Evolutionary conservation across 1,140 invertebrate genomes (phyloP).

Genomic region (Caenorhabditis inopinata): DNA sequence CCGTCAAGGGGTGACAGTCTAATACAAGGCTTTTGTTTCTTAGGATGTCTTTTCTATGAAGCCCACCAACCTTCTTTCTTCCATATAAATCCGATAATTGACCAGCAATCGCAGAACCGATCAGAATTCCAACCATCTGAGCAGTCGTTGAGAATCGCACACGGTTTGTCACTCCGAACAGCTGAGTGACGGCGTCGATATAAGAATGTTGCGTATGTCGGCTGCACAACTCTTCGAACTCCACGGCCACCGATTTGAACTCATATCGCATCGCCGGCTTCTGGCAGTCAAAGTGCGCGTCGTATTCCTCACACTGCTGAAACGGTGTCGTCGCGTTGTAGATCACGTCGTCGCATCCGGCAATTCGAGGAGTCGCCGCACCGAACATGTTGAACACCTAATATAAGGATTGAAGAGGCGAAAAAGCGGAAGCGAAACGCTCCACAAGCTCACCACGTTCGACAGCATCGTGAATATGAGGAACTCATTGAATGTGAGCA

Average conservation of each 20-base stretch:
- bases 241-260: constrained; percentile 28
- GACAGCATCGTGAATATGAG: constrained; percentile 42
- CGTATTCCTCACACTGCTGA: constrained; percentile 35
- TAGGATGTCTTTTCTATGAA: neutral
- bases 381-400: constrained; percentile 45
- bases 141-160: constrained; percentile 33
- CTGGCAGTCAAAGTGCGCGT: constrained; percentile 4
- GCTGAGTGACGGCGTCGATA: neutral
- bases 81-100: constrained; percentile 43
- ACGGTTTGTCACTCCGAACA: constrained; percentile 22
- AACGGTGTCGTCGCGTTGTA: constrained; percentile 36
- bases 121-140: constrained; percentile 43
- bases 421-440: too few relatives aligned
- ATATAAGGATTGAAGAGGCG: neutral
- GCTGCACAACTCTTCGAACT: constrained; percentile 37
- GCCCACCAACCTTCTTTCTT: constrained; percentile 25
- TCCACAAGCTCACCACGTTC: constrained; percentile 12
- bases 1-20: too few relatives aligned
- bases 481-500: constrained; percentile 37
- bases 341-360: constrained; percentile 28
- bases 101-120: constrained; percentile 28
- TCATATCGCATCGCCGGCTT: constrained; percentile 24
- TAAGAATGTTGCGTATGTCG: constrained; percentile 11
- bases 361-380: constrained; percentile 15
- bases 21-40: too few relatives aligned